phyloP scores from a whole-genome alignment of 2,113 vertebrate genomes.

The Syrrhaptes paradoxus region DNA sequence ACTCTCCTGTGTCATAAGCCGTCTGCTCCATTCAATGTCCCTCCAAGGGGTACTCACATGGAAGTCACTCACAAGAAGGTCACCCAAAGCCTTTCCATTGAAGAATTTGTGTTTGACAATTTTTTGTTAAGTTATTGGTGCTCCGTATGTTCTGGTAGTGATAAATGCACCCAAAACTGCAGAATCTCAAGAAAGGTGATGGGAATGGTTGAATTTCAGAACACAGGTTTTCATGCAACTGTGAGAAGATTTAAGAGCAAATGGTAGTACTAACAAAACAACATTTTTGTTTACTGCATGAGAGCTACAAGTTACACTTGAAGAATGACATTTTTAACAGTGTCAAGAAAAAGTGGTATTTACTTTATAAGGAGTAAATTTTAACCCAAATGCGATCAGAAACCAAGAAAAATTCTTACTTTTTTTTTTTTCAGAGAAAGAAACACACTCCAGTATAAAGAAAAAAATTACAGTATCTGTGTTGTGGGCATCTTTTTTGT shows the following conservation, averaged over 20 bases:
- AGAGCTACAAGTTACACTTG: conserved; percentile 35
- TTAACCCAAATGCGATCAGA: not conserved
- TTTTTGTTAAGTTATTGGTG: not conserved
- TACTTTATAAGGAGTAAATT: conserved; percentile 32
- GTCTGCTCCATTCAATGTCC: conserved; percentile 23
- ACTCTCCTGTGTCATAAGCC: not conserved
- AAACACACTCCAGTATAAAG: not conserved
- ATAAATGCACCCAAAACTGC: not conserved
- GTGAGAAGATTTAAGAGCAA: conserved; percentile 33
- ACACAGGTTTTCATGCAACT: conserved; percentile 25
- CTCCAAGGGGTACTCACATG: not conserved
- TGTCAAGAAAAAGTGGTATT: conserved; percentile 23
- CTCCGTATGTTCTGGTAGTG: not conserved
- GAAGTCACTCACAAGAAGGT: not conserved
- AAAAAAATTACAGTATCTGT: not conserved
- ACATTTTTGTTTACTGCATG: conserved; percentile 62
- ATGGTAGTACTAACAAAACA: conserved; percentile 44
- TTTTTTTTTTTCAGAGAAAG: not conserved
- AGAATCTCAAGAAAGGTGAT: conserved; percentile 1
- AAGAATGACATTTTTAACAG: conserved; percentile 40
- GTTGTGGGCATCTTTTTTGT: not conserved
- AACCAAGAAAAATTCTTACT: not conserved
- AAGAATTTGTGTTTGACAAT: conserved; percentile 16
- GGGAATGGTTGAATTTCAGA: conserved; percentile 1
- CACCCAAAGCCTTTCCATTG: not conserved